Evolutionary conservation across 2,888 invertebrate genomes (phyloP).

Genomic region (Unio pictorum): DNA sequence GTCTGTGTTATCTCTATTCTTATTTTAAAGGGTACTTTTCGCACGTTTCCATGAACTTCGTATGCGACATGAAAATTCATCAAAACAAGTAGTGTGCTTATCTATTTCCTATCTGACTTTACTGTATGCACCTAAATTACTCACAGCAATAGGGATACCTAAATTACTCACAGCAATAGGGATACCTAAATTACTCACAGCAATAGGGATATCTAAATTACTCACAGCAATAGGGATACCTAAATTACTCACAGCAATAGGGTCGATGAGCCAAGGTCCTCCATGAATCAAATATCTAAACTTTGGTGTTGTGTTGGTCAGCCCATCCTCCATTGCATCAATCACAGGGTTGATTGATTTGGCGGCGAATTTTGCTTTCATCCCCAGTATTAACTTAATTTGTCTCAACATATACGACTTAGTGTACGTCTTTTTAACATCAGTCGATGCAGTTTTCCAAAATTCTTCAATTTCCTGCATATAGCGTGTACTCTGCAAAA

Average conservation of each 20-base stretch:
- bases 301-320: slow-evolving; percentile 34
- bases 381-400: slow-evolving; percentile 10
- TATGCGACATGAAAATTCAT: too few species aligned
- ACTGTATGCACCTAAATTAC: too few species aligned
- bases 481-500: slow-evolving; percentile 13
- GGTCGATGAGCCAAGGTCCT: slow-evolving; percentile 27
- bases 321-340: slow-evolving; percentile 41
- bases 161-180: slow-evolving; percentile 17
- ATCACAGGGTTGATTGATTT: slow-evolving; percentile 40
- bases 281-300: slow-evolving; percentile 35
- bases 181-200: slow-evolving; percentile 7
- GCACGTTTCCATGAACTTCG: too few species aligned
- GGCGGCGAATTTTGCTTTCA: slow-evolving; percentile 13
- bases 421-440: slow-evolving; percentile 18
- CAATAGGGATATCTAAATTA: slow-evolving; percentile 7
- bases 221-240: slow-evolving; percentile 17
- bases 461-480: slow-evolving; percentile 13
- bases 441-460: slow-evolving; percentile 12
- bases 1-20: too few species aligned
- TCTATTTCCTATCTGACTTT: too few species aligned
- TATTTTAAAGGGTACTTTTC: too few species aligned
- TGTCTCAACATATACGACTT: slow-evolving; percentile 23
- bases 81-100: too few species aligned
- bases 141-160: too few species aligned
- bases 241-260: slow-evolving; percentile 18